These are phyloP conservation scores for Acronicta leporina DNA, from an alignment of 2,888 invertebrate species.

Conservation along the genomic window DNA sequence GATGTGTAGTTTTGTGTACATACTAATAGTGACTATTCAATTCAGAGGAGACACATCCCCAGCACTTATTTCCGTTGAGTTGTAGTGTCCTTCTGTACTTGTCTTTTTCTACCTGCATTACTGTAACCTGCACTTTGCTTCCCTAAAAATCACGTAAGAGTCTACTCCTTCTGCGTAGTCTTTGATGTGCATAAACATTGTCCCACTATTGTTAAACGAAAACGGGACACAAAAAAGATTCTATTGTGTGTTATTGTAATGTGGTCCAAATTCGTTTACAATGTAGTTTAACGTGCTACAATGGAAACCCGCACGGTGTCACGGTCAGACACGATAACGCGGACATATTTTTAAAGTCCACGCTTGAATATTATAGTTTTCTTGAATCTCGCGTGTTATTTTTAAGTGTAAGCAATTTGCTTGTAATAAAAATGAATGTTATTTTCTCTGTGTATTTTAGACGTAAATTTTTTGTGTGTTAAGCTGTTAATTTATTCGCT, in stretches of 20 bases:
- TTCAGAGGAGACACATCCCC: too few species aligned
- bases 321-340: slow-evolving; percentile 75
- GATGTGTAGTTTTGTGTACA: too few species aligned
- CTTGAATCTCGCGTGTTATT: slow-evolving; percentile 49
- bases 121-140: too few species aligned
- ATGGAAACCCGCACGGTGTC: slow-evolving; percentile 76
- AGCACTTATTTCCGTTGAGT: too few species aligned
- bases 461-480: background rate
- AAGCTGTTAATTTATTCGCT: background rate
- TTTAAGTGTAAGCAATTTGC: slow-evolving; percentile 37
- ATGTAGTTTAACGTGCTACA: slow-evolving; percentile 47
- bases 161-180: too few species aligned
- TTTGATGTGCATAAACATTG: slow-evolving; percentile 2
- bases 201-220: slow-evolving; percentile 8
- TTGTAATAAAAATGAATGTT: slow-evolving; percentile 25
- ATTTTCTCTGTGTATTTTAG: slow-evolving; percentile 20
- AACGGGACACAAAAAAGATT: slow-evolving; percentile 18
- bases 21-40: too few species aligned
- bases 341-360: slow-evolving; percentile 64
- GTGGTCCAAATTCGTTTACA: slow-evolving; percentile 29
- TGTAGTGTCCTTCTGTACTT: too few species aligned
- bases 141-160: too few species aligned
- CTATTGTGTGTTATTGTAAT: slow-evolving; percentile 40
- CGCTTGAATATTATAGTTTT: slow-evolving; percentile 61
- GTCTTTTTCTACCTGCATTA: too few species aligned